phyloP scores from a whole-genome alignment of 2,113 vertebrate genomes.

The Perca fluviatilis region DNA sequence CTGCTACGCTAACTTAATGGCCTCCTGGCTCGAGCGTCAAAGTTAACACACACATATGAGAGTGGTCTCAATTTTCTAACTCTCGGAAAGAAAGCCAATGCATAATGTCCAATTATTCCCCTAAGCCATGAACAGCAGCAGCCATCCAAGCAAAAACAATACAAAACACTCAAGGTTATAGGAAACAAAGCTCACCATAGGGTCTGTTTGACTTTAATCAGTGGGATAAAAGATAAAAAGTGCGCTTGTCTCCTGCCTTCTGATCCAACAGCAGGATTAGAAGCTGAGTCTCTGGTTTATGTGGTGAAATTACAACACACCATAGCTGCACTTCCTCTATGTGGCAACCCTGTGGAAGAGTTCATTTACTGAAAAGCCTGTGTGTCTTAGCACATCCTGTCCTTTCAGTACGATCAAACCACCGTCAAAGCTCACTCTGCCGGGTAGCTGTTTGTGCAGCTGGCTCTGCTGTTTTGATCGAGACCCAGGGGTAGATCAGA shows the following conservation, averaged over 20 bases:
- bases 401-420: conserved; percentile 63
- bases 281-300: conserved; percentile 64
- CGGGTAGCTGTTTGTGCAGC: conserved; percentile 76
- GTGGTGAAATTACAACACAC: conserved; percentile 71
- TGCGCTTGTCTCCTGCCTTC: conserved; percentile 55
- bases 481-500: conserved; percentile 65
- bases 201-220: conserved; percentile 44
- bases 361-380: conserved; percentile 57
- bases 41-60: not conserved
- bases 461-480: conserved; percentile 75
- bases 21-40: not conserved
- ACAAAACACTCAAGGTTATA: conserved; percentile 63
- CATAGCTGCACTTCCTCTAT: conserved; percentile 64
- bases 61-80: not conserved
- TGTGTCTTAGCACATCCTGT: conserved; percentile 72
- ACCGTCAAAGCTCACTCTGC: conserved; percentile 63
- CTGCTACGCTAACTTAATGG: not conserved
- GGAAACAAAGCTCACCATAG: conserved; percentile 12
- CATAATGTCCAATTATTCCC: conserved; percentile 23
- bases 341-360: conserved; percentile 57
- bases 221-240: conserved; percentile 61
- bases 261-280: conserved; percentile 65
- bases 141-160: conserved; percentile 40
- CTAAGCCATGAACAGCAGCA: conserved; percentile 48
- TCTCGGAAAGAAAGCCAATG: not conserved